These are phyloP conservation scores for Forbesichthys agassizii DNA, from an alignment of 2,113 vertebrate genomes.

Conservation along the genomic window DNA sequence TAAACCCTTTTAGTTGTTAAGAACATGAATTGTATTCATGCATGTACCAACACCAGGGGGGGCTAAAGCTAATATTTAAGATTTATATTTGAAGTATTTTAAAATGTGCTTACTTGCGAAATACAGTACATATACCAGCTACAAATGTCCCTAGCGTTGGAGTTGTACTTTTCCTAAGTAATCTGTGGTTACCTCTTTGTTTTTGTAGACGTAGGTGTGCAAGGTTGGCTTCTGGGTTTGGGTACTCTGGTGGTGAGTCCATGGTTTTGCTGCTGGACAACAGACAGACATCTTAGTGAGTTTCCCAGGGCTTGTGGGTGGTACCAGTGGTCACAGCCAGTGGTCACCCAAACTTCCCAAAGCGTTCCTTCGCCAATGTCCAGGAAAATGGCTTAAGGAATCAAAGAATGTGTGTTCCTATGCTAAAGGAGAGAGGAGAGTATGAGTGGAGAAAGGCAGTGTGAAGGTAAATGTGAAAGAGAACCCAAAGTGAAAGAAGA, in stretches of 20 bases:
- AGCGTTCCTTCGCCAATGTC: slow-evolving; percentile 56
- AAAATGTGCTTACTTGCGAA: slow-evolving; percentile 3
- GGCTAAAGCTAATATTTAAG: slow-evolving; percentile 20
- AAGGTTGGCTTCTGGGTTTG: slow-evolving; percentile 7
- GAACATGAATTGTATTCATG: slow-evolving; percentile 24
- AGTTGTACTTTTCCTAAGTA: slow-evolving; percentile 8
- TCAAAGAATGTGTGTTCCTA: slow-evolving; percentile 22
- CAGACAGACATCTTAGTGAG: slow-evolving; percentile 10
- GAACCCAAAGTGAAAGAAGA: slow-evolving; percentile 24
- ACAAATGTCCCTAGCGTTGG: not conserved
- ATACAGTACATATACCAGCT: not conserved
- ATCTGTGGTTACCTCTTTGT: not conserved
- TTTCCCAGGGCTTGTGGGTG: slow-evolving; percentile 10
- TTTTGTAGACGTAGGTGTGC: not conserved
- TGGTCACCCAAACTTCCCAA: slow-evolving; percentile 32
- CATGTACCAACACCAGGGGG: slow-evolving; percentile 56
- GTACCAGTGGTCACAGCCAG: slow-evolving; percentile 2
- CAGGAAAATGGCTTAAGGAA: slow-evolving; percentile 28
- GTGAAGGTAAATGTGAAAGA: slow-evolving; percentile 19
- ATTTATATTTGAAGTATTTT: not conserved
- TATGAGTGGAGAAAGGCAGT: not conserved
- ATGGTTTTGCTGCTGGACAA: slow-evolving; percentile 28
- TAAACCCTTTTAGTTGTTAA: slow-evolving; percentile 3
- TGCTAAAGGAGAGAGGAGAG: slow-evolving; percentile 29
- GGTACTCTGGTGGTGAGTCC: slow-evolving; percentile 7